A percentile compares a stretch with the other conserved stretches of the same genome.
phyloP scores from a whole-genome alignment of 1,140 invertebrate genomes.

The Drosophila subpulchrella region DNA sequence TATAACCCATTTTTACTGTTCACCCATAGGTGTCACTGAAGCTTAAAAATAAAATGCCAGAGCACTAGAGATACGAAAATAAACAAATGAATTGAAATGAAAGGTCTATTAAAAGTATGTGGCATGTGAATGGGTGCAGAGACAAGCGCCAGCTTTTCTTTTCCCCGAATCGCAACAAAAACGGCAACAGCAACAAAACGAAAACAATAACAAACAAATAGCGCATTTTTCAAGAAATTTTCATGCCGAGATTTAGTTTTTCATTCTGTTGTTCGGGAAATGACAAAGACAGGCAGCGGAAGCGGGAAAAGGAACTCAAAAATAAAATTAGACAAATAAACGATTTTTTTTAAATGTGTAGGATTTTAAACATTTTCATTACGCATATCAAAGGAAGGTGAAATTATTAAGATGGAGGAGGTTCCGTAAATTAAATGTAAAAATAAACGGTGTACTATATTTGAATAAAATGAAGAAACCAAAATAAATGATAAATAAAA shows the following conservation, averaged over 20 bases:
- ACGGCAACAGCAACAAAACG: slow-evolving; percentile 1
- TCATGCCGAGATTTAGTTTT: slow-evolving; percentile 25
- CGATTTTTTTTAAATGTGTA: slow-evolving; percentile 36
- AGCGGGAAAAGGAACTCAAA: slow-evolving; percentile 30
- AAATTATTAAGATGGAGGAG: slow-evolving; percentile 6
- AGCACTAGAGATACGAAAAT: slow-evolving; percentile 15
- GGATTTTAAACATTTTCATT: slow-evolving; percentile 10
- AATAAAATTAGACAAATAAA: slow-evolving; percentile 45
- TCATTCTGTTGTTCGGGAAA: slow-evolving; percentile 27
- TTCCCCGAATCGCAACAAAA: slow-evolving; percentile 26
- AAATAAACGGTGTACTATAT: neutral
- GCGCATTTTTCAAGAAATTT: slow-evolving; percentile 43
- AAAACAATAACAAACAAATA: slow-evolving; percentile 45
- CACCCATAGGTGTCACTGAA: slow-evolving; percentile 40
- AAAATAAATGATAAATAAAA: neutral
- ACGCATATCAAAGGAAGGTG: slow-evolving; percentile 19
- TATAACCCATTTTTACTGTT: slow-evolving; percentile 1
- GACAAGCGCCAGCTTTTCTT: slow-evolving; percentile 42
- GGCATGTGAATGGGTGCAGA: slow-evolving; percentile 41
- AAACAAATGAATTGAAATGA: slow-evolving; percentile 23
- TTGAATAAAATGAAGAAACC: neutral
- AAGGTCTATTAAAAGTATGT: slow-evolving; percentile 40
- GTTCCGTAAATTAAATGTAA: neutral
- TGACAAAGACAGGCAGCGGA: slow-evolving; percentile 47
- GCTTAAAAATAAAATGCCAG: slow-evolving; percentile 33